phyloP scores from a whole-genome alignment of 2,113 vertebrate genomes.

The Podarcis cretensis region DNA sequence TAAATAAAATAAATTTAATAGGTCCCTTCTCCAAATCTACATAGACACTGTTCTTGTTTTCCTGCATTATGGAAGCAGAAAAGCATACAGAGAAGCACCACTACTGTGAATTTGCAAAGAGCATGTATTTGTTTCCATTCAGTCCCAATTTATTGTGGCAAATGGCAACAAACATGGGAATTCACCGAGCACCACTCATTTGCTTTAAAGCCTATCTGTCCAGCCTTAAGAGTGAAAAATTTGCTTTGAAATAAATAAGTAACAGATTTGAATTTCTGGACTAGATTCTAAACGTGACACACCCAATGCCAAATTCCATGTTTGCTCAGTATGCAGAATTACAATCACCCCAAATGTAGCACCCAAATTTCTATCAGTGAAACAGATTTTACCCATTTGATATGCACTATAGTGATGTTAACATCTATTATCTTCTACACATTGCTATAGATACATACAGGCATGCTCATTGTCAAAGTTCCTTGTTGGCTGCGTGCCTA shows the following conservation, averaged over 20 bases:
- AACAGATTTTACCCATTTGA: not conserved
- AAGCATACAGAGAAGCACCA: not conserved
- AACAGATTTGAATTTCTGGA: not conserved
- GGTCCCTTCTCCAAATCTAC: not conserved
- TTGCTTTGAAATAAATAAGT: not conserved
- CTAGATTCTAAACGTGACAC: not conserved
- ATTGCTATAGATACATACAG: not conserved
- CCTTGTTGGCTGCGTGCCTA: not conserved
- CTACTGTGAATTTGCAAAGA: not conserved
- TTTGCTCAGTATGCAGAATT: not conserved
- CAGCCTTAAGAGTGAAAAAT: not conserved
- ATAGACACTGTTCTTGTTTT: not conserved
- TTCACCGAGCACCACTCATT: not conserved
- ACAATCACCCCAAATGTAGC: not conserved
- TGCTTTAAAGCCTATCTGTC: not conserved
- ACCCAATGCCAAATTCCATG: not conserved
- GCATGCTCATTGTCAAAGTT: not conserved
- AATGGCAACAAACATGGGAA: not conserved
- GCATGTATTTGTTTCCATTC: not conserved
- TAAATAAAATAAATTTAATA: not conserved
- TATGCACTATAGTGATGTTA: not conserved
- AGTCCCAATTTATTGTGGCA: not conserved
- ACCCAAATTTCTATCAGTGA: not conserved
- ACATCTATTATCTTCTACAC: not conserved
- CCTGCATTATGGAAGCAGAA: not conserved